Conservation (phyloP, 1,140 invertebrate genomes). For the Drosophila funebris region DNA sequence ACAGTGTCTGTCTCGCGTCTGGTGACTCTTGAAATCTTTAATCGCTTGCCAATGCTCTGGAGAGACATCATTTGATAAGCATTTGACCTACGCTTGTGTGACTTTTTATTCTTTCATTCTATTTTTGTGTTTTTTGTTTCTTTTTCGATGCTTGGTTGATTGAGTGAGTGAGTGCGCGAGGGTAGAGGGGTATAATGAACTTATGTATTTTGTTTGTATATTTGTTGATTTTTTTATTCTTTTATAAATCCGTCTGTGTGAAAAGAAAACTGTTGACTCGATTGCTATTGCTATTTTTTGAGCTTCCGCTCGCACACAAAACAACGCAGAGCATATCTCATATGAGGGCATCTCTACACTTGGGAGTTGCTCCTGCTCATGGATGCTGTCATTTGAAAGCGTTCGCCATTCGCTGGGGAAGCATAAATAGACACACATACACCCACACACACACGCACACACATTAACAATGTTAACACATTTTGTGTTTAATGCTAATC, state of each 20-base stretch:
- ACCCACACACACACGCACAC: too few relatives aligned
- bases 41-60: conserved; percentile 70
- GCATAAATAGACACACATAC: background rate
- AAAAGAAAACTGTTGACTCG: conserved; percentile 35
- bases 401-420: background rate
- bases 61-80: conserved; percentile 69
- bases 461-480: background rate
- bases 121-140: conserved; percentile 23
- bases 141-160: too few relatives aligned
- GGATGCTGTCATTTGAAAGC: background rate
- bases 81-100: conserved; percentile 55
- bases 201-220: conserved; percentile 19
- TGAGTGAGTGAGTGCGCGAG: too few relatives aligned
- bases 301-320: conserved; percentile 32
- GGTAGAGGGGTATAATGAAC: too few relatives aligned
- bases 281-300: conserved; percentile 18
- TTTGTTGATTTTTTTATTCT: conserved; percentile 46
- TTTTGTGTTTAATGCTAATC: background rate
- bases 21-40: conserved; percentile 62
- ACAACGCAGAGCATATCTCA: background rate
- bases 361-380: too few relatives aligned
- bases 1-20: background rate
- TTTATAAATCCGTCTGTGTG: conserved; percentile 27
- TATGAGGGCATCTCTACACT: background rate
- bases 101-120: conserved; percentile 24